phyloP scores from a whole-genome alignment of 2,888 invertebrate species.

The Ectemnius lituratus region DNA sequence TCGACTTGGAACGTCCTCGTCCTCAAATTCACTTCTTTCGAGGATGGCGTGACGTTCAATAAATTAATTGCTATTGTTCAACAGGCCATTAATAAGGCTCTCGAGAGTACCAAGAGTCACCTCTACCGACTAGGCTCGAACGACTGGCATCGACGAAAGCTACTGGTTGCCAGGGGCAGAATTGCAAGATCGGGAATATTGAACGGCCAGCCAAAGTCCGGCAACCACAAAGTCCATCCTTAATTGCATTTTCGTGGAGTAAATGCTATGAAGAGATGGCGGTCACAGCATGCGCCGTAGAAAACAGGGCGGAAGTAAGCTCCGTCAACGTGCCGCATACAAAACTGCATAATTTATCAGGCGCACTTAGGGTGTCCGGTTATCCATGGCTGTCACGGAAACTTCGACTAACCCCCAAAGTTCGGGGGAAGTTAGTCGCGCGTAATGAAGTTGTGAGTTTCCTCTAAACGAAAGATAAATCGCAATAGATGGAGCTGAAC shows the following conservation, averaged over 20 bases:
- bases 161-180: too few species aligned
- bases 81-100: too few species aligned
- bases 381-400: constrained; percentile 33
- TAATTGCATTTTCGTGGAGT: constrained; percentile 68
- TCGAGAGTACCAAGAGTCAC: too few species aligned
- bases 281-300: not conserved
- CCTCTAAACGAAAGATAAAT: constrained; percentile 42
- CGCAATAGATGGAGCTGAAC: constrained; percentile 22
- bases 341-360: constrained; percentile 59
- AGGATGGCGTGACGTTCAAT: too few species aligned
- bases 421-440: constrained; percentile 31
- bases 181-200: constrained; percentile 1
- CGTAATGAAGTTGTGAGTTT: constrained; percentile 43
- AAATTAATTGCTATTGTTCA: too few species aligned
- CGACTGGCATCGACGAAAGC: too few species aligned
- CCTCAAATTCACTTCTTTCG: too few species aligned
- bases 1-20: too few species aligned
- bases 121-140: too few species aligned
- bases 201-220: not conserved
- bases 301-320: constrained; percentile 11
- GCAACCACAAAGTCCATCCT: constrained; percentile 31
- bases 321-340: constrained; percentile 39
- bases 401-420: constrained; percentile 33
- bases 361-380: constrained; percentile 42
- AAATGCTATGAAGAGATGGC: constrained; percentile 31